phyloP scores from a whole-genome alignment of 2,797 vertebrate species.

The Halcyon smyrnensis region DNA sequence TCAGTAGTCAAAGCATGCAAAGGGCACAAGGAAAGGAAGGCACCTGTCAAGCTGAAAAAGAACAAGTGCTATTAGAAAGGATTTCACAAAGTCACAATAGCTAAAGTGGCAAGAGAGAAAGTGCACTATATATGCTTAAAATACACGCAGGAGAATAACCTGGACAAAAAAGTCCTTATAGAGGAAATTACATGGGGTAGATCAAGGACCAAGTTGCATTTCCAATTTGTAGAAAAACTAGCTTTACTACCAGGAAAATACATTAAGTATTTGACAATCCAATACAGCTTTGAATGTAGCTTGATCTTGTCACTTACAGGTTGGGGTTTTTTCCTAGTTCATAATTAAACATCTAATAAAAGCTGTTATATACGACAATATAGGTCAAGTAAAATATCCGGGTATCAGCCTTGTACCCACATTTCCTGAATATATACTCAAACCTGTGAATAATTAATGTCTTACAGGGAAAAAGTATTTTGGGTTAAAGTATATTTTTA shows the following conservation, averaged over 20 bases:
- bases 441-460: neutral
- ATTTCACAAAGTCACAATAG: slow-evolving; percentile 43
- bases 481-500: neutral
- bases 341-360: neutral
- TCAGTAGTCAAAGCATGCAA: slow-evolving; percentile 29
- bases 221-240: slow-evolving; percentile 15
- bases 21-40: slow-evolving; percentile 33
- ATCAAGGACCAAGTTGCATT: slow-evolving; percentile 5
- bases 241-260: neutral
- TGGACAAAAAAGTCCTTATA: neutral
- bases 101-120: slow-evolving; percentile 30
- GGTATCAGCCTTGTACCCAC: neutral
- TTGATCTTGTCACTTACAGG: neutral
- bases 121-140: slow-evolving; percentile 1
- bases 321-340: neutral
- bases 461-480: neutral
- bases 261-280: neutral
- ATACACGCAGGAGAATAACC: neutral
- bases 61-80: slow-evolving; percentile 25
- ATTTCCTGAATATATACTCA: neutral
- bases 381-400: neutral
- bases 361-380: neutral
- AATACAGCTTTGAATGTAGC: neutral
- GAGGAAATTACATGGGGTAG: neutral
- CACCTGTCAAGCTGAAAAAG: slow-evolving; percentile 38